Percentiles rank a stretch among this genome's conserved stretches.
Conservation (phyloP, 2,113 vertebrate species). For the Ia io region DNA sequence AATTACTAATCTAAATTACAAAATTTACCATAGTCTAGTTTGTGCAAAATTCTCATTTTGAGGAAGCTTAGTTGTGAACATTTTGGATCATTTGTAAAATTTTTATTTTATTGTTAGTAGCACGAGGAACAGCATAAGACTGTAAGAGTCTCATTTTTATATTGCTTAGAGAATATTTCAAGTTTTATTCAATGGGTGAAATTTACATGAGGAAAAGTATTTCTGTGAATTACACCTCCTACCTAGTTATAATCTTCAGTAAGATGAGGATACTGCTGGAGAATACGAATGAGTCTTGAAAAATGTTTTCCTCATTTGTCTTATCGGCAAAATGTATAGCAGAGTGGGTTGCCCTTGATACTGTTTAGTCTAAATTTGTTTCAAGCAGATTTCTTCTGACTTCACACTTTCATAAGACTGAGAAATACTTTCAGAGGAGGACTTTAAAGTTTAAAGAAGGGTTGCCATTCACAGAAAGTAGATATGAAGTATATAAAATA, state of each 20-base stretch:
- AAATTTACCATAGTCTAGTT: background rate
- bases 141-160: conserved; percentile 19
- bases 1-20: background rate
- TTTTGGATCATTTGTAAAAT: conserved; percentile 45
- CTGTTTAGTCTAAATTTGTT: conserved; percentile 14
- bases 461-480: background rate
- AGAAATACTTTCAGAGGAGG: conserved; percentile 3
- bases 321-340: background rate
- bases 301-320: conserved; percentile 31
- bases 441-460: conserved; percentile 3
- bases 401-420: background rate
- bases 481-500: background rate
- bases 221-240: conserved; percentile 73
- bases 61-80: background rate
- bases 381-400: background rate
- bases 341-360: background rate
- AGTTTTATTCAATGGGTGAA: conserved; percentile 72
- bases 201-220: conserved; percentile 62
- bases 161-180: conserved; percentile 46
- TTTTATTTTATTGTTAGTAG: conserved; percentile 39
- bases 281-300: conserved; percentile 56
- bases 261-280: conserved; percentile 28
- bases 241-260: conserved; percentile 59
- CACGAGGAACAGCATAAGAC: background rate
- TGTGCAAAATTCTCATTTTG: conserved; percentile 1